These are phyloP conservation scores for Cotesia vestalis DNA, from an alignment of 1,140 invertebrate genomes.

Conservation along the genomic window DNA sequence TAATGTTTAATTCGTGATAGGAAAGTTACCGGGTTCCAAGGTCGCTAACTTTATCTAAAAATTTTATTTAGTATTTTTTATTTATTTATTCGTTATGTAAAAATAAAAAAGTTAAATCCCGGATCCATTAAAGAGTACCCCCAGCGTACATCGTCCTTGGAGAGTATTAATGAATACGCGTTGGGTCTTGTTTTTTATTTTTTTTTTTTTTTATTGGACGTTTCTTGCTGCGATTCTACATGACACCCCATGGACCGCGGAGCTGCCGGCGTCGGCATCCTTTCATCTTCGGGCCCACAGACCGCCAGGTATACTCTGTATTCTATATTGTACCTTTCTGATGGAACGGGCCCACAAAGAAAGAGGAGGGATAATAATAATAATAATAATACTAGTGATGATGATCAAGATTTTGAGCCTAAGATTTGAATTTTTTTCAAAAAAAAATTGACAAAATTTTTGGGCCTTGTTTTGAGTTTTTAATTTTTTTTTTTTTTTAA, in stretches of 20 bases:
- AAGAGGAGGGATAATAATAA: slow-evolving; percentile 9
- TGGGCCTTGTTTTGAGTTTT: no score
- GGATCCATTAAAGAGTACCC: slow-evolving; percentile 33
- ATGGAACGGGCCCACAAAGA: slow-evolving; percentile 13
- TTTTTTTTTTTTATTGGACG: not conserved
- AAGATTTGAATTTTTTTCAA: no score
- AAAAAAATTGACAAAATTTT: no score
- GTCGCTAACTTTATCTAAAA: not conserved
- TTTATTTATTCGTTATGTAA: not conserved
- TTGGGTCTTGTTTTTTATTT: slow-evolving; percentile 21
- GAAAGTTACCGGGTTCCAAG: not conserved
- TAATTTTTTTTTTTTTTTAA: not conserved
- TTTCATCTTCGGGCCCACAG: slow-evolving; percentile 40
- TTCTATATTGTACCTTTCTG: no score
- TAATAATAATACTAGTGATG: slow-evolving; percentile 11
- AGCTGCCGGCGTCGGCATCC: slow-evolving; percentile 37
- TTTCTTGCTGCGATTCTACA: slow-evolving; percentile 27
- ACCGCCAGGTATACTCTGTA: slow-evolving; percentile 34
- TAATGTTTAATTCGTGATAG: no score
- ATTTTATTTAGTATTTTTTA: not conserved
- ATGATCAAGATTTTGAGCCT: not conserved
- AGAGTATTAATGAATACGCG: slow-evolving; percentile 34
- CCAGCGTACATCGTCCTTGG: slow-evolving; percentile 27
- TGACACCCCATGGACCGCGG: slow-evolving; percentile 41
- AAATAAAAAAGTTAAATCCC: not conserved